Evolutionary conservation across 2,113 vertebrate species (phyloP).

Genomic region (Lagopus muta): DNA sequence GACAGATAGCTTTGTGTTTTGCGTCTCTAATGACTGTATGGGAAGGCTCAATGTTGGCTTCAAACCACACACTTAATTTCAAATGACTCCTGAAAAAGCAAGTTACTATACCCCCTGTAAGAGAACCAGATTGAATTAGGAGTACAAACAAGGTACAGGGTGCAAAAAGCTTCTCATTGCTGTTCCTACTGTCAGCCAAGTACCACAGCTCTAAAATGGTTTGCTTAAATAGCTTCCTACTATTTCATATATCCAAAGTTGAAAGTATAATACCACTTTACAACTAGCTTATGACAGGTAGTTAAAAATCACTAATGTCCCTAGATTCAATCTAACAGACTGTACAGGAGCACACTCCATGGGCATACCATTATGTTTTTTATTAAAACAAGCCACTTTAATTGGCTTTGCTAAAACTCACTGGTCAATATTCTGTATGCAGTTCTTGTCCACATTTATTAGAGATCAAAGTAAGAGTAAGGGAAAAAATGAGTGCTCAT

Average conservation of each 20-base stretch:
- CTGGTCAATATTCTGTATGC: not conserved
- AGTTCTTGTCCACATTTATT: not conserved
- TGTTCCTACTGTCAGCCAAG: not conserved
- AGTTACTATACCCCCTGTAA: not conserved
- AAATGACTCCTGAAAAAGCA: not conserved
- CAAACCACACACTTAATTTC: not conserved
- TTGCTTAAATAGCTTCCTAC: not conserved
- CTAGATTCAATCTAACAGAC: not conserved
- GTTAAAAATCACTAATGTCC: not conserved
- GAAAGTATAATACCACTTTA: not conserved
- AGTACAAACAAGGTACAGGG: not conserved
- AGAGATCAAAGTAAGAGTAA: not conserved
- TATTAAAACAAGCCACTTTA: not conserved
- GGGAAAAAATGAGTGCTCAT: not conserved
- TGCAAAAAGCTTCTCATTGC: not conserved
- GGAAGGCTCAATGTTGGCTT: not conserved
- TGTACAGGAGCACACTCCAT: not conserved
- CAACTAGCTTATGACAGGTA: not conserved
- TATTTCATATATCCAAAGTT: not conserved
- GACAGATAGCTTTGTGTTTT: not conserved
- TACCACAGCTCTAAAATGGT: not conserved
- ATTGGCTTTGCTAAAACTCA: not conserved
- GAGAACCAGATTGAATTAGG: not conserved
- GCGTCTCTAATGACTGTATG: not conserved
- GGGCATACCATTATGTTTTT: not conserved